These are phyloP conservation scores for Prorops nasuta DNA, from an alignment of 1,140 invertebrate species.

Conservation along the genomic window DNA sequence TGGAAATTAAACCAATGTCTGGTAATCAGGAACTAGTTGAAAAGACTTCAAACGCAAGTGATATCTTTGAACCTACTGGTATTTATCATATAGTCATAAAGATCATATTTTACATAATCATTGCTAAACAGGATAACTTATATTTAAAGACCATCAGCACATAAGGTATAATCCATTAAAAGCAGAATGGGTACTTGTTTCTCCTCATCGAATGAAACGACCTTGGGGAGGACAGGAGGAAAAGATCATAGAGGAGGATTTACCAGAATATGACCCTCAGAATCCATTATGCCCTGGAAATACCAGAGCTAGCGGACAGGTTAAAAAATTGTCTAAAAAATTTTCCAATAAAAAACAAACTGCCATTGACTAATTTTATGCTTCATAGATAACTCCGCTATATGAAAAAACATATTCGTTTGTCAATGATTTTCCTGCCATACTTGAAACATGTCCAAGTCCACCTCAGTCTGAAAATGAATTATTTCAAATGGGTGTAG, in stretches of 20 bases:
- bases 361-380: constrained; percentile 48
- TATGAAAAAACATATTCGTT: constrained; percentile 92
- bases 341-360: constrained; percentile 1
- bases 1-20: too few species aligned
- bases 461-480: constrained; percentile 71
- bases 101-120: too few species aligned
- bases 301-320: constrained; percentile 77
- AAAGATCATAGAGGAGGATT: constrained; percentile 56
- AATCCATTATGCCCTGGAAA: constrained; percentile 92
- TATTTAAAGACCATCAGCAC: constrained; percentile 88
- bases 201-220: constrained; percentile 87
- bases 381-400: constrained; percentile 72
- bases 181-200: constrained; percentile 96
- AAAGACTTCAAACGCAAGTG: too few species aligned
- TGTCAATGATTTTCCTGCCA: constrained; percentile 94
- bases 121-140: too few species aligned
- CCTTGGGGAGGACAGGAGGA: constrained; percentile 95
- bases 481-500: constrained; percentile 75
- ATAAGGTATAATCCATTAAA: constrained; percentile 89
- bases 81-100: too few species aligned
- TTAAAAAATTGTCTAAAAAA: constrained; percentile 34
- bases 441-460: constrained; percentile 77
- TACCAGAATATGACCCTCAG: constrained; percentile 71
- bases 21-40: too few species aligned
- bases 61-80: too few species aligned